A percentile compares a stretch with the other conserved stretches of the same genome.
phyloP scores from a whole-genome alignment of 2,888 invertebrate species.

The Plemyria rubiginata region DNA sequence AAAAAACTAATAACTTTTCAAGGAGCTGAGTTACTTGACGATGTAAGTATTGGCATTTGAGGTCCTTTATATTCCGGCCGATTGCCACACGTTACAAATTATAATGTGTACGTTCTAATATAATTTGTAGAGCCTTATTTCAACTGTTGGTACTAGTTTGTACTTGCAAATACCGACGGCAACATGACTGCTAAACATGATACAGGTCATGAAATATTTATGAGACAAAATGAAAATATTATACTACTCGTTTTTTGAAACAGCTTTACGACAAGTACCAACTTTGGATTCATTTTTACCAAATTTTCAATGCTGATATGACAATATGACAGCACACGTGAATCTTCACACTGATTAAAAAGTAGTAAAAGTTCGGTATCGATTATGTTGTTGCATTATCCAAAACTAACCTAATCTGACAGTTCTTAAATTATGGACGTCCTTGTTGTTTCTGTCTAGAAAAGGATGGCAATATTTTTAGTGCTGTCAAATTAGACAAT shows the following conservation, averaged over 20 bases:
- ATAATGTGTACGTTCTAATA: constrained; percentile 24
- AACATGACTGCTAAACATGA: background rate
- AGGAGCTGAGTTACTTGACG: background rate
- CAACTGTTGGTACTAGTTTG: constrained; percentile 15
- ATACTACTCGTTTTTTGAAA: background rate
- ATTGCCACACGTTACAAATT: constrained; percentile 20
- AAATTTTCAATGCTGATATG: too few relatives aligned
- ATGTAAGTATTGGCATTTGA: constrained; percentile 8
- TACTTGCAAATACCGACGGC: constrained; percentile 3
- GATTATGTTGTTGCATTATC: too few relatives aligned
- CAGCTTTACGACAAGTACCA: too few relatives aligned
- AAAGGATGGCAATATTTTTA: too few relatives aligned
- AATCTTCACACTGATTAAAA: too few relatives aligned
- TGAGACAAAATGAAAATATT: background rate
- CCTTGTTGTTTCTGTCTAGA: too few relatives aligned
- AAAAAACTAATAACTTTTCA: background rate
- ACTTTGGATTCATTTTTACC: too few relatives aligned
- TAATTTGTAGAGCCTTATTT: constrained; percentile 22
- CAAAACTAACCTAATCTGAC: too few relatives aligned
- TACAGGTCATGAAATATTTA: background rate
- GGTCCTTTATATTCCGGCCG: constrained; percentile 9
- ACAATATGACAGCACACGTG: too few relatives aligned
- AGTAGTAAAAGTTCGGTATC: too few relatives aligned
- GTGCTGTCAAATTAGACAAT: too few relatives aligned
- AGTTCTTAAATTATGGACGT: too few relatives aligned